Conservation (phyloP, 2,797 vertebrate genomes). For the Hoplostethus mediterraneus region DNA sequence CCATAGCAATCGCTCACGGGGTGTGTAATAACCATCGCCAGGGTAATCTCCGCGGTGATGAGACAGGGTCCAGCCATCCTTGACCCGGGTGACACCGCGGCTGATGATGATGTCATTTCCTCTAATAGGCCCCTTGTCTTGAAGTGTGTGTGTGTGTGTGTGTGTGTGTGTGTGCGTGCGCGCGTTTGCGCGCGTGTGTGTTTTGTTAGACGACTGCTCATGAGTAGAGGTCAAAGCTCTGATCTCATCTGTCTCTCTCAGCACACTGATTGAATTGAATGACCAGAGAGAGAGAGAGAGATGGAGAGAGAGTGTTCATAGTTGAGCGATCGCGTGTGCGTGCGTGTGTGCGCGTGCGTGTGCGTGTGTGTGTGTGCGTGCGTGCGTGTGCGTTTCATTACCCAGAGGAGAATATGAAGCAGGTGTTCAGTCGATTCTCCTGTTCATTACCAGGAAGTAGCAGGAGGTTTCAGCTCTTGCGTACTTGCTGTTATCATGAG, state of each 20-base stretch:
- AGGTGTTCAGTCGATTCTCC: constrained; percentile 47
- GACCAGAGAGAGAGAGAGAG: constrained; percentile 44
- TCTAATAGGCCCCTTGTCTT: constrained; percentile 72
- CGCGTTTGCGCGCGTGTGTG: constrained; percentile 16
- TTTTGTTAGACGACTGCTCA: constrained; percentile 63
- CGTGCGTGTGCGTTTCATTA: constrained; percentile 30
- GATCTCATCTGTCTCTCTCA: constrained; percentile 79
- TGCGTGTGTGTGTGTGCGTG: constrained; percentile 1
- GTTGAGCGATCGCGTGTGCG: constrained; percentile 10
- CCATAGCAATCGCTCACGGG: constrained; percentile 67
- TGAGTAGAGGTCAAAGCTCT: constrained; percentile 78
- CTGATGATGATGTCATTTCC: constrained; percentile 82
- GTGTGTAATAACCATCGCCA: constrained; percentile 69
- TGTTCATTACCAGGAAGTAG: constrained; percentile 61
- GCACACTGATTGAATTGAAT: constrained; percentile 74
- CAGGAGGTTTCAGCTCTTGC: constrained; percentile 54
- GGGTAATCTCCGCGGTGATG: constrained; percentile 72
- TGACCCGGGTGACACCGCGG: constrained; percentile 67
- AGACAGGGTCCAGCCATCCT: constrained; percentile 69
- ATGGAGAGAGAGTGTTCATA: constrained; percentile 33
- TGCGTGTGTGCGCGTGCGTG: neutral
- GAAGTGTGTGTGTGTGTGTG: constrained; percentile 24
- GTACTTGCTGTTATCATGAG: constrained; percentile 65
- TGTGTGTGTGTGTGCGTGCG: constrained; percentile 16
- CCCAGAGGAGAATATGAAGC: constrained; percentile 56